Base-by-base conservation (phyloP, 2,113 vertebrate genomes). In the Dissostichus mawsoni region DNA sequence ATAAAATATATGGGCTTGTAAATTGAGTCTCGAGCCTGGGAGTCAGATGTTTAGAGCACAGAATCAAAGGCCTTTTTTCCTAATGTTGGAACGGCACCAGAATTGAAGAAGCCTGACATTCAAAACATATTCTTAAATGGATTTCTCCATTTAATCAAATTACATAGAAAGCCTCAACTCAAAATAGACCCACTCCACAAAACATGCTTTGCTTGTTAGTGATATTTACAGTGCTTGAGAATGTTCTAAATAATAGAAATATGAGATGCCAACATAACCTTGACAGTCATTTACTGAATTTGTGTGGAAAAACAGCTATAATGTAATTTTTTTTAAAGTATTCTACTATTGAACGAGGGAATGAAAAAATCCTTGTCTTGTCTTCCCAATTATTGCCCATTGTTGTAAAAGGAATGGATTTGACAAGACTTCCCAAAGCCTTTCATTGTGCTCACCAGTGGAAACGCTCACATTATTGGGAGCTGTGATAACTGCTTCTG, bases 381-480 rank as follows among this genome's bases (percentile, higher is more conserved):
- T 82, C 82, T 74, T 85, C 84, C 86, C 78, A 76, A 84, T 92
- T 90, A 63, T 73, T 52, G 56, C 52, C 77, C 18, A 86, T 89
- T 93, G 89, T 90, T 81, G 79, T 69, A 81, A 78, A 87, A 87
- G 89, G 87, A 93, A 93, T 92, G 89, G 87, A 86, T 93, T 90
- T 87, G 84, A 90, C 80, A 81, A 76, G 88, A 86, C 84, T 85
- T 89, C 85, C 78, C 53, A 73, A 69, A 83, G 86, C 77, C 76
- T 84, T 80, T 87, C 81, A 89, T 88, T 87, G 82, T 88, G 81
- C 80, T 89, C 75, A 86, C 68, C 72, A 69, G 86, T 81, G 84
- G 86, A 90, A 90, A 90, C 45, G 64, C 77, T 90, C 69, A 69
- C 78, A 88, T 85, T 89, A 90, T 80, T 87, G 76, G 80, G 73